These are phyloP conservation scores for Henricia sp. DNA, from an alignment of 53 echinoderm and acorn worm species.

Conservation along the genomic window DNA sequence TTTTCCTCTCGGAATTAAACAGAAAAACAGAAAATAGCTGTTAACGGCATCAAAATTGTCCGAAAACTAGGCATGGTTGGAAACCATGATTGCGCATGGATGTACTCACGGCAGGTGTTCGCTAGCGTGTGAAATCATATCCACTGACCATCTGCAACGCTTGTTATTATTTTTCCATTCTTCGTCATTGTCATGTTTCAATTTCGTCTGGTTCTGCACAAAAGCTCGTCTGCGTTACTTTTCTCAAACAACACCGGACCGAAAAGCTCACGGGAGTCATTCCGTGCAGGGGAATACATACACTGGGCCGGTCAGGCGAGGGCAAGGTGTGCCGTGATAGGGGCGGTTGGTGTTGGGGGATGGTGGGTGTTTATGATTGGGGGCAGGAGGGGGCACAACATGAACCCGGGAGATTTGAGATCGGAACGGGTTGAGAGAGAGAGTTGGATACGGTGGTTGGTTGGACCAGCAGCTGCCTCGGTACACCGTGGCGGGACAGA, in stretches of 20 bases:
- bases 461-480: constrained; percentile 1
- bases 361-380: not conserved
- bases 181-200: constrained; percentile 53
- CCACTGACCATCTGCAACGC: constrained; percentile 57
- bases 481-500: not conserved
- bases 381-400: constrained; percentile 3
- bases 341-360: not conserved
- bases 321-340: not conserved
- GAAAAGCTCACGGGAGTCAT: constrained; percentile 32
- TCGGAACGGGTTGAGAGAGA: not conserved
- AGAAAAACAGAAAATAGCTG: too few species aligned
- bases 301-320: not conserved
- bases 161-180: constrained; percentile 51
- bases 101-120: constrained; percentile 30
- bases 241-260: not conserved
- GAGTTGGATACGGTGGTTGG: not conserved
- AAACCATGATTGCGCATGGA: not conserved
- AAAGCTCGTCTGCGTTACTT: constrained; percentile 36
- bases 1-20: too few species aligned
- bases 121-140: constrained; percentile 37
- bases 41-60: not conserved
- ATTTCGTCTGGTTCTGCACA: constrained; percentile 52
- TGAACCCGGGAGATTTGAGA: constrained; percentile 12
- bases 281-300: not conserved
- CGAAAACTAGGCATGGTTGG: not conserved